Conservation (phyloP, 2,797 vertebrate species). For the Sparus aurata region DNA sequence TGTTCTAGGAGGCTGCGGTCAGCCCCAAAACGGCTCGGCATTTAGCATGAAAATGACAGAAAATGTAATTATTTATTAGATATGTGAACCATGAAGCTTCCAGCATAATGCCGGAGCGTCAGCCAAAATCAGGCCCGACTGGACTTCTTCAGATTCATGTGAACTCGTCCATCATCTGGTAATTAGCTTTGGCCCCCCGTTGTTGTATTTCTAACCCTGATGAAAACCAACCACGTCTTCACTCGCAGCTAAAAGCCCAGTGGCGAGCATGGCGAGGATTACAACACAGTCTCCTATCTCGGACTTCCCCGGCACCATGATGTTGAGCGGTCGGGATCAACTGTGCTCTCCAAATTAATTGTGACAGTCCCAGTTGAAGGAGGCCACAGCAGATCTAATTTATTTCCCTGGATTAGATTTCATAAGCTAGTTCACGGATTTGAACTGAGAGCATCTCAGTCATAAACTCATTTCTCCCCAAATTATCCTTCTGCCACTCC, state of each 20-base stretch:
- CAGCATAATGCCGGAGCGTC: slow-evolving; percentile 20
- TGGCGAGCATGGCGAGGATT: slow-evolving; percentile 39
- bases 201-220: slow-evolving; percentile 54
- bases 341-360: slow-evolving; percentile 68
- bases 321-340: slow-evolving; percentile 62
- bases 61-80: slow-evolving; percentile 49
- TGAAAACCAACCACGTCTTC: slow-evolving; percentile 51
- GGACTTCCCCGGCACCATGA: slow-evolving; percentile 50
- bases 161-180: slow-evolving; percentile 45
- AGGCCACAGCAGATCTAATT: slow-evolving; percentile 65
- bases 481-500: slow-evolving; percentile 63
- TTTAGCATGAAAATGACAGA: slow-evolving; percentile 23
- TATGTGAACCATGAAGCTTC: slow-evolving; percentile 25
- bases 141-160: slow-evolving; percentile 40
- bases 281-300: slow-evolving; percentile 37
- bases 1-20: slow-evolving; percentile 28
- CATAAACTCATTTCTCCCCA: slow-evolving; percentile 63
- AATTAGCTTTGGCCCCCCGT: slow-evolving; percentile 55
- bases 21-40: not conserved
- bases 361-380: slow-evolving; percentile 65
- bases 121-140: slow-evolving; percentile 45
- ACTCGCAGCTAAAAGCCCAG: slow-evolving; percentile 46
- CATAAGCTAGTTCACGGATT: slow-evolving; percentile 57
- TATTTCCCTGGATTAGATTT: slow-evolving; percentile 73
- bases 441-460: slow-evolving; percentile 60